Evolutionary conservation across 2,113 vertebrate species (phyloP).

Genomic region (Corvus cornix): DNA sequence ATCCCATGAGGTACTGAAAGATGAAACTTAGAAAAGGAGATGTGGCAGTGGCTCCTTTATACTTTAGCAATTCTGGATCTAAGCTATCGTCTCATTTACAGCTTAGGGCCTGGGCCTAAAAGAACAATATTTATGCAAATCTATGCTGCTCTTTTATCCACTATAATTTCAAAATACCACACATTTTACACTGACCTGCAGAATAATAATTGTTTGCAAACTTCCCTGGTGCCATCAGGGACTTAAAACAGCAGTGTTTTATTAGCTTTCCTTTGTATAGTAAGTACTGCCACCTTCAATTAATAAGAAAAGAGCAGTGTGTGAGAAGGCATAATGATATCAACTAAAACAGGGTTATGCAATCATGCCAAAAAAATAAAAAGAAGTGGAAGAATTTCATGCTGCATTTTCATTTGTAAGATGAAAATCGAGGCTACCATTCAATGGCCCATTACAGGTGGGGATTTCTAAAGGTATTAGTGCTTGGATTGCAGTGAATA

Average conservation of each 20-base stretch:
- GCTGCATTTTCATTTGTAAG: neutral
- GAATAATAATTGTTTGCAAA: neutral
- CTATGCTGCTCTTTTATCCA: neutral
- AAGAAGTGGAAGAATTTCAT: neutral
- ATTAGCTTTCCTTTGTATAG: neutral
- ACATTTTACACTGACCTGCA: neutral
- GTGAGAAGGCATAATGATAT: neutral
- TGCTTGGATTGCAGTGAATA: neutral
- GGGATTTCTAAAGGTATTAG: neutral
- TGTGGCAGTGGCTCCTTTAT: neutral
- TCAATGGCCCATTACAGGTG: neutral
- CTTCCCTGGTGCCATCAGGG: neutral
- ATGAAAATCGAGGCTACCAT: neutral
- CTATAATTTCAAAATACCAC: neutral
- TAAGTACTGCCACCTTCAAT: neutral
- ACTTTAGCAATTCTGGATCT: neutral
- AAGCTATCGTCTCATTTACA: neutral
- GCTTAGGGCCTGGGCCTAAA: neutral
- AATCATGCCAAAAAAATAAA: neutral
- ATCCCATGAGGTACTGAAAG: neutral
- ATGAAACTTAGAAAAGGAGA: neutral
- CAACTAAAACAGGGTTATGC: neutral
- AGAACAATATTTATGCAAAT: conserved; percentile 35
- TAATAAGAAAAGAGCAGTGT: neutral
- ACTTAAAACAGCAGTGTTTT: neutral